Evolutionary conservation across 2,888 invertebrate genomes (phyloP).

Genomic region (Pelosia muscerda): DNA sequence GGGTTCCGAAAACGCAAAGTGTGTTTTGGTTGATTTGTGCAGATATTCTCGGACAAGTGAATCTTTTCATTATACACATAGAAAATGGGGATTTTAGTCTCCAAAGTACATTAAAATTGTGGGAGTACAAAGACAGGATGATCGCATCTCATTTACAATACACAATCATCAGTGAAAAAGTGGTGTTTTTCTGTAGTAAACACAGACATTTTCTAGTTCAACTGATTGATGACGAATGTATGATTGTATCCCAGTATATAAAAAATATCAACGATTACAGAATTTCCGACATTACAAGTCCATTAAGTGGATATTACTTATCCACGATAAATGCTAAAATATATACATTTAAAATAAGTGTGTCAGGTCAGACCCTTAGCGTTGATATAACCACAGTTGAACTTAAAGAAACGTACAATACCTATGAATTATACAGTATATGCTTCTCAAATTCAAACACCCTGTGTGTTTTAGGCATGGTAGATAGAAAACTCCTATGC

Average conservation of each 20-base stretch:
- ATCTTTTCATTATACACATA: constrained; percentile 56
- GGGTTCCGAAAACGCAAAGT: constrained; percentile 58
- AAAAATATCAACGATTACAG: constrained; percentile 72
- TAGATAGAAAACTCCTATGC: constrained; percentile 62
- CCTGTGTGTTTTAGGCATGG: constrained; percentile 59
- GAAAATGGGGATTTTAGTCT: constrained; percentile 48
- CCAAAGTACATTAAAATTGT: constrained; percentile 52
- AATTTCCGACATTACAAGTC: constrained; percentile 63
- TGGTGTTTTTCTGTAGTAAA: constrained; percentile 69
- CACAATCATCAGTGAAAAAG: constrained; percentile 50
- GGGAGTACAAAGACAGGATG: constrained; percentile 75
- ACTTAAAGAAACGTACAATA: constrained; percentile 59
- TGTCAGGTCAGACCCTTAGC: constrained; percentile 44
- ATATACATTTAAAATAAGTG: constrained; percentile 59
- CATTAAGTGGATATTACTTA: constrained; percentile 55
- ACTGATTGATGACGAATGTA: constrained; percentile 60
- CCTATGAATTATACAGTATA: constrained; percentile 63
- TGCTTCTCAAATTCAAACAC: constrained; percentile 63
- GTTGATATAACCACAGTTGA: constrained; percentile 51
- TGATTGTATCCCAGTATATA: constrained; percentile 60
- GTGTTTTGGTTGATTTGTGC: constrained; percentile 62
- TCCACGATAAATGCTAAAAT: constrained; percentile 67
- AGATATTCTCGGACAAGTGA: constrained; percentile 66
- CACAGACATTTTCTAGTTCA: constrained; percentile 72
- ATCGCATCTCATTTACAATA: constrained; percentile 57